Percentiles rank a stretch among this genome's conserved stretches.
Conservation (phyloP, 35 echinoderm and acorn worm species). For the Eucidaris tribuloides region DNA sequence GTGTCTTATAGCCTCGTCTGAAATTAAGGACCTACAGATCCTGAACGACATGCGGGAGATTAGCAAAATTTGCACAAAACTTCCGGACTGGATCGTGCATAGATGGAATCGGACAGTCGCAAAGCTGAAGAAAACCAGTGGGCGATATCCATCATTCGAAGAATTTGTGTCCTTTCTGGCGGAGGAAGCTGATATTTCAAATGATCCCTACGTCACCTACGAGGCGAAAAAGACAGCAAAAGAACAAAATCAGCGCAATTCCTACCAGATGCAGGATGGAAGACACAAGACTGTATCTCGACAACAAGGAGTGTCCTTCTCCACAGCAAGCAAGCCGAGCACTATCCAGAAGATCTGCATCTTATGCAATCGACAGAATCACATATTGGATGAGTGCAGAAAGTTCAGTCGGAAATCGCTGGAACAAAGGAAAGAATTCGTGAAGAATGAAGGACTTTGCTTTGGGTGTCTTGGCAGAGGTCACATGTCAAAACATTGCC, state of each 20-base stretch:
- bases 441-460: conserved; percentile 36
- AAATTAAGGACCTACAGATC: too few species aligned
- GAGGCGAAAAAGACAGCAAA: too few species aligned
- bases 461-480: conserved; percentile 28
- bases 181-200: too few species aligned
- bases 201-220: too few species aligned
- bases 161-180: too few species aligned
- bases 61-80: too few species aligned
- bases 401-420: neutral
- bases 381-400: neutral
- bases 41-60: too few species aligned
- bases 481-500: conserved; percentile 31
- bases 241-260: neutral
- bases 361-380: neutral
- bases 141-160: too few species aligned
- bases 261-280: neutral
- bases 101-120: too few species aligned
- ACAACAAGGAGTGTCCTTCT: neutral
- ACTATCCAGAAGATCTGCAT: neutral
- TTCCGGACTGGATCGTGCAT: too few species aligned
- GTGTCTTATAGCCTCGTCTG: too few species aligned
- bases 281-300: neutral
- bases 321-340: neutral
- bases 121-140: too few species aligned
- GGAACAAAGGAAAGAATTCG: neutral